Conservation (phyloP, 2,888 invertebrate species). For the Pseudanteris insignis region DNA sequence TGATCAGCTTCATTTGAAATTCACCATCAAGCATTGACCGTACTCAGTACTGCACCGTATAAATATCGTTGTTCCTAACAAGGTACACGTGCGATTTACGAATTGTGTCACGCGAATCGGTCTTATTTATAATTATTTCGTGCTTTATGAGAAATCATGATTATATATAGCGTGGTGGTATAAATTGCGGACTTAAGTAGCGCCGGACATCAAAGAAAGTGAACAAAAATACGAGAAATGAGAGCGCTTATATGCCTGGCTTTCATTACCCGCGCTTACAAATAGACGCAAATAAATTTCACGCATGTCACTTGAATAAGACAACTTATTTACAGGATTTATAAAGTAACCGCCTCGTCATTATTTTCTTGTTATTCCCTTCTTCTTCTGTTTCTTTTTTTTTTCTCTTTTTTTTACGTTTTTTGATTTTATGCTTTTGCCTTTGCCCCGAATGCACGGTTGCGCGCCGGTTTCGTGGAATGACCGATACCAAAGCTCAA, state of each 20-base stretch:
- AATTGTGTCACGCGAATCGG: conserved; percentile 18
- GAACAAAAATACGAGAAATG: conserved; percentile 39
- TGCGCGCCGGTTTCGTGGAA: conserved; percentile 7
- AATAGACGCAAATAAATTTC: conserved; percentile 40
- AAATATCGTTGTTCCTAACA: neutral
- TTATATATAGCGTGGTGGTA: conserved; percentile 34
- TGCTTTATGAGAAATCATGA: conserved; percentile 25
- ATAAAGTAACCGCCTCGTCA: conserved; percentile 20
- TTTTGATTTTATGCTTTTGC: too few relatives aligned
- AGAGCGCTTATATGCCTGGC: conserved; percentile 29
- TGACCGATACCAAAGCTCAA: conserved; percentile 24
- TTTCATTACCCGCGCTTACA: conserved; percentile 28
- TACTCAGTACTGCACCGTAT: too few relatives aligned
- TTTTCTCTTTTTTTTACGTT: too few relatives aligned
- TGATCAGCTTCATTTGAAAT: too few relatives aligned
- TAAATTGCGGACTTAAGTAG: conserved; percentile 40
- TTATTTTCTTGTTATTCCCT: too few relatives aligned
- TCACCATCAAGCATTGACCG: too few relatives aligned
- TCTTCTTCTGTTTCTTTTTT: neutral
- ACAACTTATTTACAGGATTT: conserved; percentile 39
- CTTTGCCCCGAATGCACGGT: conserved; percentile 1
- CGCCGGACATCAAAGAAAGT: conserved; percentile 39
- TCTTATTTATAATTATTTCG: conserved; percentile 29
- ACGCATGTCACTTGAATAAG: conserved; percentile 27
- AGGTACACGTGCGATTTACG: conserved; percentile 4